Evolutionary conservation across 92 coral and sea anemone species (phyloP), one percentile per base, ranked within the genome.

Genomic region (Palythoa grandis): DNA sequence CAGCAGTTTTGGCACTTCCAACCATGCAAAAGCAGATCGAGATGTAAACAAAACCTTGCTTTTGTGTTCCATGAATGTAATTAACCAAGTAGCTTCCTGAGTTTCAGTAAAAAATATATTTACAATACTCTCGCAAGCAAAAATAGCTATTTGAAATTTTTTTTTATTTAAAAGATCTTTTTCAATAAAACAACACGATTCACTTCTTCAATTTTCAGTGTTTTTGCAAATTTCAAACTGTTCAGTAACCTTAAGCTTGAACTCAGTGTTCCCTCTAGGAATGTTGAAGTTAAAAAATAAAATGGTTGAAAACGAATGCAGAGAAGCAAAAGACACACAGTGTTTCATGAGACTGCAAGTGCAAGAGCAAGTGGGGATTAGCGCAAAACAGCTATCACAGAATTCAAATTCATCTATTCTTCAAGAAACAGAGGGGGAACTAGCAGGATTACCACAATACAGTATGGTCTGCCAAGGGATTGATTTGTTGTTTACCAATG

Each of bases 141-240:
- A 29, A 29, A 0, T 29, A 29, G 35, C 35, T 29, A 29, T 29
- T n/a, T 29, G 35, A 29, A 29, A 54, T 4, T 54, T 54, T 65
- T 65, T 7, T 65, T 7, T 19, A 11, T 65, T 65, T 65, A 65
- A 65, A 65, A 65, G 17, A 65, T 17, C 23, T 65, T 65, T 65
- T 65, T 65, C 29, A 65, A 20, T 65, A 65, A 65, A 65, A 65
- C 70, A 65, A 65, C 70, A 65, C 11, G 70, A 65, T 65, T 65
- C 70, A 65, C 70, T 23, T 65, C 16, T 54, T 54, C 60, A 54
- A 54, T 54, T 54, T 54, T 54, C 70, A 65, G 70, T 65, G 37
- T 65, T 65, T 65, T 65, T 65, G 70, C 70, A 65, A 65, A 65
- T 65, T 65, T 65, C 11, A 65, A 65, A 65, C 70, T 20, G 70